phyloP scores from a whole-genome alignment of 2,113 vertebrate genomes.

The Monarcha castaneiventris region DNA sequence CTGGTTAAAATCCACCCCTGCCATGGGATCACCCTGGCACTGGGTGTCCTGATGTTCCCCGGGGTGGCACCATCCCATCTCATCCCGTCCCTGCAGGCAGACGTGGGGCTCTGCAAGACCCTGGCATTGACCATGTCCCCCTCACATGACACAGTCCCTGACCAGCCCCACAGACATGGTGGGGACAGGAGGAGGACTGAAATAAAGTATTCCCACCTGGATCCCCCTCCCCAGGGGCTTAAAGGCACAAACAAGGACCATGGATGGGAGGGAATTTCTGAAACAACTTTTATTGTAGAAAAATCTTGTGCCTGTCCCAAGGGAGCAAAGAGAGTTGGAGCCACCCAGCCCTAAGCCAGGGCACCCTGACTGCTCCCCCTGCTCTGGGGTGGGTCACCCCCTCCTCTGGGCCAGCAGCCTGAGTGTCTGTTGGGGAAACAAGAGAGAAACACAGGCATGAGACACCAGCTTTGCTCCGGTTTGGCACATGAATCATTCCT shows the following conservation, averaged over 20 bases:
- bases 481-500: slow-evolving; percentile 8
- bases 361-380: not conserved
- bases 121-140: not conserved
- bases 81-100: not conserved
- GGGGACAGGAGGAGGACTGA: not conserved
- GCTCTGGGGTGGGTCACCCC: not conserved
- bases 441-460: not conserved
- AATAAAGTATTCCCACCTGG: not conserved
- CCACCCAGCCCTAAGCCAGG: not conserved
- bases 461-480: not conserved
- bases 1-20: not conserved
- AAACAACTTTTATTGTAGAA: not conserved
- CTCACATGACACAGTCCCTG: not conserved
- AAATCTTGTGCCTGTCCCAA: not conserved
- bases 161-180: accelerated
- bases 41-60: not conserved
- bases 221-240: accelerated
- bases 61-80: not conserved
- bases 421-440: not conserved
- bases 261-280: not conserved
- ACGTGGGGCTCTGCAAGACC: not conserved
- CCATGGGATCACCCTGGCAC: not conserved
- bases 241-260: accelerated
- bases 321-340: not conserved
- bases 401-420: not conserved